Conservation (phyloP, 2,113 vertebrate species). For the Neotoma lepida region DNA sequence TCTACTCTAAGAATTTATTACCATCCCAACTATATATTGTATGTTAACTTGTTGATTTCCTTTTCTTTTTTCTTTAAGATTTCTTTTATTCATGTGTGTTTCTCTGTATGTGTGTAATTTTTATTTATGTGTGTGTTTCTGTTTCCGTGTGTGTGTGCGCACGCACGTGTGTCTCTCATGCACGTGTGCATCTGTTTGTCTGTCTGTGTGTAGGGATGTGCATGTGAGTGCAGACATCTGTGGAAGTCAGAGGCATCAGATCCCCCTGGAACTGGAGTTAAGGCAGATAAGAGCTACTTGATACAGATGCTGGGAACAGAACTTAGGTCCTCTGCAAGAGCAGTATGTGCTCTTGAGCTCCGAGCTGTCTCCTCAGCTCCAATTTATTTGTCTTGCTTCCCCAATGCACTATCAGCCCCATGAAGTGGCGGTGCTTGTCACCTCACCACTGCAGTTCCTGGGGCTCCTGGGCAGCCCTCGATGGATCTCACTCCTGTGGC, state of each 20-base stretch:
- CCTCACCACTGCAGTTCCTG: not conserved
- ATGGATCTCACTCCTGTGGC: not conserved
- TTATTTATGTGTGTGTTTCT: not conserved
- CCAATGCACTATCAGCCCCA: not conserved
- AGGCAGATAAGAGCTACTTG: not conserved
- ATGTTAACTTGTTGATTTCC: not conserved
- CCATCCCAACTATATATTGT: not conserved
- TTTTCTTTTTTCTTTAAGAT: not conserved
- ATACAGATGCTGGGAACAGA: not conserved
- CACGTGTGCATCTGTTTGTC: not conserved
- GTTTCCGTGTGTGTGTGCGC: not conserved
- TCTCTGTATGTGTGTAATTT: not conserved
- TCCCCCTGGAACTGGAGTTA: not conserved
- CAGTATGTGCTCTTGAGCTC: not conserved
- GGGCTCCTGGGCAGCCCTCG: not conserved
- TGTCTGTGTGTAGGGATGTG: not conserved
- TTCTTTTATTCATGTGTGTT: not conserved
- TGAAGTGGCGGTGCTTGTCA: not conserved
- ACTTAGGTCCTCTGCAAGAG: not conserved
- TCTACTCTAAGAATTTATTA: not conserved
- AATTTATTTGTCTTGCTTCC: not conserved
- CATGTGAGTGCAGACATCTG: not conserved
- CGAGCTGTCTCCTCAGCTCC: not conserved
- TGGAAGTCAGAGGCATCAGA: not conserved
- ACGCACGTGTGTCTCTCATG: fast-evolving